A percentile compares a stretch with the other conserved stretches of the same genome.
Evolutionary conservation across 1,140 invertebrate species (phyloP).

Genomic region (Atta texana): DNA sequence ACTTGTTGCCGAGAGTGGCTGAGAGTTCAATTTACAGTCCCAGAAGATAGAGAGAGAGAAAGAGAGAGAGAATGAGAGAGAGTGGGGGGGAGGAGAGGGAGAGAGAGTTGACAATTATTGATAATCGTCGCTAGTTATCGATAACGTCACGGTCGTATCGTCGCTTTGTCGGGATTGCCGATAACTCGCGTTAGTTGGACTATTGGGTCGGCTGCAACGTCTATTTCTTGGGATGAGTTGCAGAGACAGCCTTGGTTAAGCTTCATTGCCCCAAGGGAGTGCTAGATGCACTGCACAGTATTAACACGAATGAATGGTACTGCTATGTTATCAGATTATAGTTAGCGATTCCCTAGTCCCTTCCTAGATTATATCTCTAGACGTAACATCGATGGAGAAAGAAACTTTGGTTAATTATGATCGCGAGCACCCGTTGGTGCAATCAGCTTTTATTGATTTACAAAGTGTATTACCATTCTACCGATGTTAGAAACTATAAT

Average conservation of each 20-base stretch:
- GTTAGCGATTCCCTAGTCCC: constrained; percentile 48
- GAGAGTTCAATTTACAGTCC: constrained; percentile 54
- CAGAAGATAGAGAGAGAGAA: not conserved
- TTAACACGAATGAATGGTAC: constrained; percentile 56
- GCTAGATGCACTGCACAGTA: constrained; percentile 29
- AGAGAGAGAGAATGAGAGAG: not conserved
- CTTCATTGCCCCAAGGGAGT: constrained; percentile 26
- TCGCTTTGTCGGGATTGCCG: constrained; percentile 51
- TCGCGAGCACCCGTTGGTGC: constrained; percentile 40
- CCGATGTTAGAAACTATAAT: not conserved
- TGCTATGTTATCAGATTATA: constrained; percentile 51
- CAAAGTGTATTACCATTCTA: not conserved
- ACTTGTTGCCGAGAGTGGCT: constrained; percentile 51
- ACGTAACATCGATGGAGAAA: constrained; percentile 43
- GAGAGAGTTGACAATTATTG: constrained; percentile 53
- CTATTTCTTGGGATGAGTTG: constrained; percentile 59
- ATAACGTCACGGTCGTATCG: constrained; percentile 49
- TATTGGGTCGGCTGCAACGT: constrained; percentile 26
- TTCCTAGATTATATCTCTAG: constrained; percentile 39
- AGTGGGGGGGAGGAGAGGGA: not conserved
- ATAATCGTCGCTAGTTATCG: constrained; percentile 51
- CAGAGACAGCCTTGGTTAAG: constrained; percentile 45
- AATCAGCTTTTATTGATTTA: constrained; percentile 44
- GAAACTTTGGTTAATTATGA: constrained; percentile 55
- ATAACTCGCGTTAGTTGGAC: constrained; percentile 39